Conservation (phyloP, 2,888 invertebrate genomes). For the Agrochola lota region DNA sequence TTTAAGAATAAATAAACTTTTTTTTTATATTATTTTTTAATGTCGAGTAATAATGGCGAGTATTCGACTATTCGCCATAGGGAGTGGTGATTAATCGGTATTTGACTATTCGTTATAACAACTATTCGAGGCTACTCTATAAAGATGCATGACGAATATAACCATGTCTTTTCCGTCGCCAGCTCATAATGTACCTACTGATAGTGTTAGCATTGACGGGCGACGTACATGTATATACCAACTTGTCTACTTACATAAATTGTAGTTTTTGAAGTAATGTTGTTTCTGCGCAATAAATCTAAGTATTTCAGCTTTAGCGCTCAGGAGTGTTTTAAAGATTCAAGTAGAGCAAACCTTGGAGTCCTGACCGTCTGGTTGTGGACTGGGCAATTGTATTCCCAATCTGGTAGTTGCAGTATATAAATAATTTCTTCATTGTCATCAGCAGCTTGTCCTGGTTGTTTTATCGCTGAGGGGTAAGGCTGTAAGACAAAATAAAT, state of each 20-base stretch:
- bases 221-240: too few species aligned
- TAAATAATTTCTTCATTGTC: constrained; percentile 86
- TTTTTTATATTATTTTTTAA: too few species aligned
- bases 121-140: too few species aligned
- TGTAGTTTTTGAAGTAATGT: not conserved
- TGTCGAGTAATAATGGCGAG: too few species aligned
- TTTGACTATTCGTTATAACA: too few species aligned
- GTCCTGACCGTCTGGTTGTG: constrained; percentile 83
- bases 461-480: constrained; percentile 76
- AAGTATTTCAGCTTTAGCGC: not conserved
- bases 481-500: constrained; percentile 72
- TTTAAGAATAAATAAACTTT: too few species aligned
- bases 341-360: constrained; percentile 76
- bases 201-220: too few species aligned
- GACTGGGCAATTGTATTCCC: constrained; percentile 83
- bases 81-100: too few species aligned
- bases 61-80: too few species aligned
- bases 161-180: not conserved
- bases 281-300: not conserved
- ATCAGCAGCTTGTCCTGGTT: constrained; percentile 74
- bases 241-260: not conserved
- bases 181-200: too few species aligned
- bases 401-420: constrained; percentile 86
- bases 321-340: not conserved
- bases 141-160: too few species aligned